These are phyloP conservation scores for Ifrita kowaldi DNA, from an alignment of 2,113 vertebrate genomes.

Conservation along the genomic window DNA sequence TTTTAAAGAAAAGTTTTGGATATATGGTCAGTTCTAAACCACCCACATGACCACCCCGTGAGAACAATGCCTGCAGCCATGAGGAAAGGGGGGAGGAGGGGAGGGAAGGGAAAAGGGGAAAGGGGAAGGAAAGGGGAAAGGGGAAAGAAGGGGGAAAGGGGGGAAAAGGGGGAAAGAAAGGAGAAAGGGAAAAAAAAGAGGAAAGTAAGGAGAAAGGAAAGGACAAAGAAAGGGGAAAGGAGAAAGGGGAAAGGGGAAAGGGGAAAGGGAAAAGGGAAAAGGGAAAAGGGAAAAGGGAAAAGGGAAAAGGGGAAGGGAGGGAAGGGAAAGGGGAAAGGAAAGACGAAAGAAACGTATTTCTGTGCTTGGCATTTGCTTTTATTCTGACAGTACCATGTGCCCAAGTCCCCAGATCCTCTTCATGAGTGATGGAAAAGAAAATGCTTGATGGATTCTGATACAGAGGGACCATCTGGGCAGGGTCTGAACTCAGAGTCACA, in stretches of 20 bases:
- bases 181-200: rapidly evolving
- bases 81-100: no score
- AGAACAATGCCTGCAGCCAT: neutral
- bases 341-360: neutral
- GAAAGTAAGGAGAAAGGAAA: rapidly evolving
- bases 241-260: rapidly evolving
- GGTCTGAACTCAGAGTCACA: neutral
- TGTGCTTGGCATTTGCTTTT: neutral
- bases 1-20: neutral
- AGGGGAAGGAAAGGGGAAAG: rapidly evolving
- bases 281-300: rapidly evolving
- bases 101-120: rapidly evolving
- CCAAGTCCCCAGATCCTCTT: neutral
- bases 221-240: no score
- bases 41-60: neutral
- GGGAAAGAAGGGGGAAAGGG: rapidly evolving
- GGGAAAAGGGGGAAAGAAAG: rapidly evolving
- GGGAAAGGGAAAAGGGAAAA: rapidly evolving
- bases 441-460: neutral
- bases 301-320: rapidly evolving
- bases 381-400: neutral
- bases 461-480: neutral
- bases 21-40: neutral
- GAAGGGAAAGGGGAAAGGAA: neutral
- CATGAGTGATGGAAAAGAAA: neutral